Base-by-base conservation (phyloP, 2,113 vertebrate species). In the Capreolus pygargus region DNA sequence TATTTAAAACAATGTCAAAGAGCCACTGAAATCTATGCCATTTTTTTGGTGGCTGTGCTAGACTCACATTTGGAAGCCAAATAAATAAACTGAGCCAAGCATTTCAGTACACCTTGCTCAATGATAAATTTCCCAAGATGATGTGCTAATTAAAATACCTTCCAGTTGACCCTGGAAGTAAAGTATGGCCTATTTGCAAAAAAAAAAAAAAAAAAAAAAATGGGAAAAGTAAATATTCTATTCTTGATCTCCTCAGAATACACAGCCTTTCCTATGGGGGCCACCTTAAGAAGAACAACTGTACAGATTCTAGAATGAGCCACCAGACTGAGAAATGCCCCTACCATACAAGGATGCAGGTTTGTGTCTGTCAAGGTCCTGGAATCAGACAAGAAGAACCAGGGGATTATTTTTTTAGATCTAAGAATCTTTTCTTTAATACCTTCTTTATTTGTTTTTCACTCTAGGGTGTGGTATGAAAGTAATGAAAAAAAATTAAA, bases 1-100 rank as follows among this genome's bases (percentile, higher is more conserved):
- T 89, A 82, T 52, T 60, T 84, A 91, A 97, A 97, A 97, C 25
- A 91, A n/a, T 83, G 79, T 12, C 90, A 86, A 86, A 96, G 19
- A 93, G 28, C 14, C 47, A 60, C 43, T 58, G 58, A 93, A 86
- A 81, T 85, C 28, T 7, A 21, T 64, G 45, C 33, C 23, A 19
- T 78, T 58, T 93, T 74, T 91, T 79, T n/a, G 36, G 47, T 76
- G 15, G n/a, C 39, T 92, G 28, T 52, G 23, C 5, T 60, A 28
- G 67, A 54, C 47, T 60, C 27, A 88, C 9, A 47, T 23, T 39
- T 5, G 9, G 27, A 8, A 33, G 19, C 13, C 55, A 96, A 92
- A 90, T 19, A 95, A 76, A n/a, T 39, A 64, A 86, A 95, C 45
- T 11, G 23, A 85, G 45, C 70, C 57, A 55, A 61, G 23, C 12